Evolutionary conservation across 2,797 vertebrate species (phyloP).

Genomic region (Scleropages formosus): DNA sequence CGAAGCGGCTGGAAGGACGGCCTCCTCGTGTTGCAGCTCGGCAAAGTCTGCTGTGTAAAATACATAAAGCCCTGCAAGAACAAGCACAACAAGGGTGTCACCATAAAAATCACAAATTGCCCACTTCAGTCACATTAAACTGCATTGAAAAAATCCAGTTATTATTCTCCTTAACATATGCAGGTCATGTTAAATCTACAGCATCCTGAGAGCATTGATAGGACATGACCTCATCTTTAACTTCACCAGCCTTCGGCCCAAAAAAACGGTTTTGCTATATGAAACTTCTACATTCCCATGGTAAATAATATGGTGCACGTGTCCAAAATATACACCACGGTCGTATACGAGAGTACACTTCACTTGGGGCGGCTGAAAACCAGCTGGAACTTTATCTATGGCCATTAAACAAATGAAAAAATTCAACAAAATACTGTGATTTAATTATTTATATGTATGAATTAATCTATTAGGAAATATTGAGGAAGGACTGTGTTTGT

Average conservation of each 20-base stretch:
- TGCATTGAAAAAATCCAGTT: slow-evolving; percentile 16
- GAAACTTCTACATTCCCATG: not conserved
- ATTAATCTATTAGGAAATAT: slow-evolving; percentile 1
- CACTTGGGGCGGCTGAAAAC: no score
- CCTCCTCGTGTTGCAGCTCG: not conserved
- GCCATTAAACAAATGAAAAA: not conserved
- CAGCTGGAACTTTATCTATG: no score
- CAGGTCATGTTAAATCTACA: not conserved
- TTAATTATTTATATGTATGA: not conserved
- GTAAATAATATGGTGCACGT: no score
- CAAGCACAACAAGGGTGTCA: not conserved
- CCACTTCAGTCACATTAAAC: not conserved
- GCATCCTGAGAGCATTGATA: not conserved
- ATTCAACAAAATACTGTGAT: not conserved
- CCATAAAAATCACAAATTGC: not conserved
- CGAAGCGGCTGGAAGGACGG: not conserved
- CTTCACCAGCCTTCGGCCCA: not conserved
- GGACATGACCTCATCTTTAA: not conserved
- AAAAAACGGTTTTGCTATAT: not conserved
- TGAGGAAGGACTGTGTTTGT: not conserved
- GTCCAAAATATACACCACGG: no score
- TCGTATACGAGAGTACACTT: no score
- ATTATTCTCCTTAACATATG: slow-evolving; percentile 10
- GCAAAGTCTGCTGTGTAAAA: not conserved
- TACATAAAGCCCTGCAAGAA: not conserved